These are phyloP conservation scores for Drosophila kuntzei DNA, from an alignment of 2,888 invertebrate genomes.

Conservation along the genomic window DNA sequence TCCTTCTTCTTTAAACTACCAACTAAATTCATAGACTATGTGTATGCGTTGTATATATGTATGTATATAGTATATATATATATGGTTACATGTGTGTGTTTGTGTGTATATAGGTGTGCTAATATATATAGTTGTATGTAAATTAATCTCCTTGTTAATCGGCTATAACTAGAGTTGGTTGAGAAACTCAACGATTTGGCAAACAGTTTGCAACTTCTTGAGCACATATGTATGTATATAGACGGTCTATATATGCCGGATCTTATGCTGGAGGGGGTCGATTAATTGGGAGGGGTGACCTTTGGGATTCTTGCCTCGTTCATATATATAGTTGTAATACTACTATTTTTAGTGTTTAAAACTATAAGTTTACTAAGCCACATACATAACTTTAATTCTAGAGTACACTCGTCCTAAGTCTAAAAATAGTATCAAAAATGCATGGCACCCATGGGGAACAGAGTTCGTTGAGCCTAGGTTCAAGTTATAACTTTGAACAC, in stretches of 20 bases:
- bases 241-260: conserved; percentile 26
- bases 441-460: conserved; percentile 80
- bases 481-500: conserved; percentile 29
- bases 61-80: conserved; percentile 19
- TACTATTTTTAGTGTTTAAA: conserved; percentile 70
- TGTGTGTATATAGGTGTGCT: conserved; percentile 28
- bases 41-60: conserved; percentile 38
- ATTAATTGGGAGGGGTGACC: background rate
- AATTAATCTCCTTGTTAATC: conserved; percentile 36
- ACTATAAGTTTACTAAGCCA: conserved; percentile 81
- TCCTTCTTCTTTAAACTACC: conserved; percentile 44
- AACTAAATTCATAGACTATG: conserved; percentile 61
- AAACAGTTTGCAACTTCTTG: conserved; percentile 67
- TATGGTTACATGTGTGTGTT: conserved; percentile 28
- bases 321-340: conserved; percentile 49
- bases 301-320: conserved; percentile 24
- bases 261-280: conserved; percentile 17
- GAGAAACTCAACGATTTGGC: conserved; percentile 77
- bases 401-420: conserved; percentile 44
- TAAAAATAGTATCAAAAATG: conserved; percentile 69
- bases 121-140: conserved; percentile 9
- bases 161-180: conserved; percentile 73
- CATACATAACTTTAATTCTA: conserved; percentile 70
- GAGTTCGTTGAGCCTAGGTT: conserved; percentile 76
- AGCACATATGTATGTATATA: conserved; percentile 21